Base-by-base conservation (phyloP, 2,888 invertebrate species). In the Lasius fuliginosus region DNA sequence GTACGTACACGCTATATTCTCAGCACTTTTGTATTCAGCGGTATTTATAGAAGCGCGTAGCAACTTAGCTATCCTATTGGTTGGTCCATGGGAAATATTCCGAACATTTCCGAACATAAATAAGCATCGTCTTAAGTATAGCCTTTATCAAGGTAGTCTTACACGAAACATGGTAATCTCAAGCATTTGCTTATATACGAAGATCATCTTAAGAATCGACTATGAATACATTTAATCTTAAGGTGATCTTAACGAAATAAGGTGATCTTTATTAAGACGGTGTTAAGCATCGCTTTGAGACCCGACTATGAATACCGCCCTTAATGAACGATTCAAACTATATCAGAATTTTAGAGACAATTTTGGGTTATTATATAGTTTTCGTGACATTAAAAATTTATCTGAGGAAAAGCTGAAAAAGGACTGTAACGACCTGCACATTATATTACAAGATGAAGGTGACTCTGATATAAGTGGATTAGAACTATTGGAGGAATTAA, bases 291-390 rank as follows among this genome's bases (percentile, higher is more conserved):
- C 23, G 23, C 23, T 0, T 23, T 23, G 23, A 23, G 23, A 23
- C 23, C 23, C 23, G 23, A 23, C 23, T 23, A 23, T 23, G 23
- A 23, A 23, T 23, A 23, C 23, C 23, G 23, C 23, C 23, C 23
- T n/a, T 56, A 56, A 23, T 23, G 6, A 56, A 56, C 56, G 56
- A 56, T 23, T 56, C 2, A 56, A 56, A 56, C 23, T 56, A 56
- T 56, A 56, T 56, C n/a, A 56, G 49, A 56, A 56, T 56, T 56
- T 56, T 56, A 56, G 6, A 56, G 9, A 56, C 56, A 56, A 56
- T 49, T 49, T 49, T 49, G 49, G 42, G 49, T 49, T 3, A 18
- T 49, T 49, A 49, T 49, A 49, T 49, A 56, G 1, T 56, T 56
- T 56, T 56, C 23, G 23, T 56, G 23, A 56, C 23, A 56, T 56